Evolutionary conservation across 2,797 vertebrate genomes (phyloP).

Genomic region (Notolepis coatsorum): DNA sequence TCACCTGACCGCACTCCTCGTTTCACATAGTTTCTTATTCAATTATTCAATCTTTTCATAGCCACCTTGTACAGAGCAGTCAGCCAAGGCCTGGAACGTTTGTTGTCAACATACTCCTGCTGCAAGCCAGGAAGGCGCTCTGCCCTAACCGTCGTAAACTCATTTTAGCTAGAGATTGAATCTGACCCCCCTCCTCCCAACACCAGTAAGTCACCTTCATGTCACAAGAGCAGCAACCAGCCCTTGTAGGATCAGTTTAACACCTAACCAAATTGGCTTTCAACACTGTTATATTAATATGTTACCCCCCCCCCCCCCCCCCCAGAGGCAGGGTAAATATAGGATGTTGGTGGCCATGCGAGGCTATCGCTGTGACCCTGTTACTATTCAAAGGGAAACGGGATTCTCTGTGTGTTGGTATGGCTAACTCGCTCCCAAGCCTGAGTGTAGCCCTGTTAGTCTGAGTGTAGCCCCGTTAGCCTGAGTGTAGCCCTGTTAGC

Average conservation of each 20-base stretch:
- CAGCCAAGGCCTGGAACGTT: too few relatives aligned
- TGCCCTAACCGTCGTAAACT: background rate
- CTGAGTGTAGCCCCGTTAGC: too few relatives aligned
- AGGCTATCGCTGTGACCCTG: constrained; percentile 62
- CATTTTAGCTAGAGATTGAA: background rate
- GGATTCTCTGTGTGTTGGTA: constrained; percentile 51
- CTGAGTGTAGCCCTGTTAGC: constrained; percentile 41
- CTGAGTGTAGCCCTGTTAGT: constrained; percentile 41
- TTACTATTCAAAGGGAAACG: constrained; percentile 72
- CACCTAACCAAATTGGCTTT: constrained; percentile 70
- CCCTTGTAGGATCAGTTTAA: constrained; percentile 65
- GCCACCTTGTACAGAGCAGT: too few relatives aligned
- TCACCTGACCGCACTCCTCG: too few relatives aligned
- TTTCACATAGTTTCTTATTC: too few relatives aligned
- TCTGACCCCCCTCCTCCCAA: background rate
- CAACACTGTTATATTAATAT: constrained; percentile 71
- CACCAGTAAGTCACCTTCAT: constrained; percentile 53
- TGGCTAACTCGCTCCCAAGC: constrained; percentile 27
- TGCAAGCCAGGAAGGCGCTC: too few relatives aligned
- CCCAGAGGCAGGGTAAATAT: constrained; percentile 67
- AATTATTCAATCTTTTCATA: too few relatives aligned
- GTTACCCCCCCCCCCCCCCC: constrained; percentile 60
- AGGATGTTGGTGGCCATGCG: constrained; percentile 51
- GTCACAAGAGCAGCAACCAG: constrained; percentile 32
- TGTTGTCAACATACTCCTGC: too few relatives aligned